A percentile compares a stretch with the other conserved stretches of the same genome.
Conservation (phyloP, 2,797 vertebrate genomes). For the Phoebastria nigripes region DNA sequence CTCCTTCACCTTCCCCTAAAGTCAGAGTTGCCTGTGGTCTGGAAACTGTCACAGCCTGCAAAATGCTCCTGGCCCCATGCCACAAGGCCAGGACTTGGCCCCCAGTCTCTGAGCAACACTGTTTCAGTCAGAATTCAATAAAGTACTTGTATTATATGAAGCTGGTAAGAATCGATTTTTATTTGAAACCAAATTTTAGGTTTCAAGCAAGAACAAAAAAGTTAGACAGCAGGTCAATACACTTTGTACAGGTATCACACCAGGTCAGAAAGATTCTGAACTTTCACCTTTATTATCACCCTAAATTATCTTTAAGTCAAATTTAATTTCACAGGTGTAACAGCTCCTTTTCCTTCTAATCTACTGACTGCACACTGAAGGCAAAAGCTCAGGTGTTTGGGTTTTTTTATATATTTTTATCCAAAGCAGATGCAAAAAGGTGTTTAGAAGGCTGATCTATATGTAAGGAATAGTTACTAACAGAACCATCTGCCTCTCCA, state of each 20-base stretch:
- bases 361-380: neutral
- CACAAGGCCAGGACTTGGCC: neutral
- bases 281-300: neutral
- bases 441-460: conserved; percentile 19
- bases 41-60: neutral
- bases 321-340: neutral
- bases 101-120: neutral
- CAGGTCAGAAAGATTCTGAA: neutral
- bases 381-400: neutral
- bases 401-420: neutral
- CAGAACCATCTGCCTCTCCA: conserved; percentile 9
- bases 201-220: conserved; percentile 5
- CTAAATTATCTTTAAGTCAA: neutral
- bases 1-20: neutral
- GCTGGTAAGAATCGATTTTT: neutral
- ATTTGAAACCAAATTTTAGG: conserved; percentile 16
- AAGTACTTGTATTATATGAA: neutral
- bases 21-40: neutral
- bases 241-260: neutral
- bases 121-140: neutral
- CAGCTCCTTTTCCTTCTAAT: neutral
- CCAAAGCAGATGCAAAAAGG: neutral
- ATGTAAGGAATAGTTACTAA: conserved; percentile 9
- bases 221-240: neutral
- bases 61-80: neutral